Percentiles rank a stretch among this genome's conserved stretches.
Evolutionary conservation across 1,140 invertebrate species (phyloP).

Genomic region (Caenorhabditis inopinata): DNA sequence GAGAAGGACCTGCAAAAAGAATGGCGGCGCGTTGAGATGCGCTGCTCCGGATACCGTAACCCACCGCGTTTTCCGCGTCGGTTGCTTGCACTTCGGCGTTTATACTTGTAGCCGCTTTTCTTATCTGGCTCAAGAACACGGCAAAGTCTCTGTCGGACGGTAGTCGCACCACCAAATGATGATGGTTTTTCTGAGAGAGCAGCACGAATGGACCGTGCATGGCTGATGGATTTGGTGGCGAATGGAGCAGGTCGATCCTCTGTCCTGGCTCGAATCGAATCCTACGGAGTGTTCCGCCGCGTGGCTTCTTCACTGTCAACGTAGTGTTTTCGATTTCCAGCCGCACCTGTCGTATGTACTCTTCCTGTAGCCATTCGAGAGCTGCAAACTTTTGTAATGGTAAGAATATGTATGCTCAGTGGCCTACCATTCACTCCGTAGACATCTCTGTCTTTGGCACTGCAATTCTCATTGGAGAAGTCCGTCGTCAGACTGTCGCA

Average conservation of each 20-base stretch:
- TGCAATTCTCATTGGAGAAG: neutral
- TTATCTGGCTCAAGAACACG: neutral
- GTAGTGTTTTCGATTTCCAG: constrained; percentile 78
- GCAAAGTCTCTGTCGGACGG: constrained; percentile 17
- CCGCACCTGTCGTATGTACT: constrained; percentile 84
- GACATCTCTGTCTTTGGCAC: constrained; percentile 49
- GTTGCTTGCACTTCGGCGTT: constrained; percentile 67
- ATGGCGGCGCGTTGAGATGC: too few relatives aligned
- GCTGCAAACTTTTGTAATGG: constrained; percentile 49
- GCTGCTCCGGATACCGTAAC: neutral
- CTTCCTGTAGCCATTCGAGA: constrained; percentile 87
- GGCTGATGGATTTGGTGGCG: constrained; percentile 54
- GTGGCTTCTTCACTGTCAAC: constrained; percentile 84
- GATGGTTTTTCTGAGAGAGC: constrained; percentile 76
- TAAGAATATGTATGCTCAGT: constrained; percentile 70
- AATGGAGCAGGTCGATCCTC: neutral
- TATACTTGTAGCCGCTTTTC: constrained; percentile 29
- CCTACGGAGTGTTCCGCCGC: constrained; percentile 68
- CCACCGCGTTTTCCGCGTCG: neutral
- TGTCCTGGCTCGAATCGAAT: constrained; percentile 68
- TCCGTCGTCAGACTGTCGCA: constrained; percentile 37
- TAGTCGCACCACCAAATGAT: constrained; percentile 64
- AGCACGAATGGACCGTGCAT: constrained; percentile 78
- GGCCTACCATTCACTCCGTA: constrained; percentile 51
- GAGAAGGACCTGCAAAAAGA: neutral